Conservation (phyloP, 2,797 vertebrate species). For the Gadopsis bispinosus region DNA sequence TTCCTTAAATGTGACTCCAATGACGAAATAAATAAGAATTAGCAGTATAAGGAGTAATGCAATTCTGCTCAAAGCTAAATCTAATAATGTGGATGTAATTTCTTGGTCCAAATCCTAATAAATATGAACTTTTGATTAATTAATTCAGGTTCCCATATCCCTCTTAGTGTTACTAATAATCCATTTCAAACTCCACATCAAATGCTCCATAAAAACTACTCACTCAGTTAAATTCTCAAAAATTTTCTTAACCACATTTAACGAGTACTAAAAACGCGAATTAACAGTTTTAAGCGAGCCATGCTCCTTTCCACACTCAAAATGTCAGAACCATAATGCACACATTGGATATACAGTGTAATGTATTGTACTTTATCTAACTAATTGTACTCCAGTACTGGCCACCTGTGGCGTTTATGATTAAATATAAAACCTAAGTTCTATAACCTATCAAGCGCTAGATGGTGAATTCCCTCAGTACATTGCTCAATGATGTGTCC, state of each 20-base stretch:
- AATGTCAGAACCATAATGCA: neutral
- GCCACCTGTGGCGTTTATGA: neutral
- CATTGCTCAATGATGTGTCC: neutral
- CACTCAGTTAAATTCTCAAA: neutral
- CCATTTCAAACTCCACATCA: neutral
- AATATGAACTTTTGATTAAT: neutral
- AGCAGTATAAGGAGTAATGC: neutral
- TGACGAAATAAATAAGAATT: too few relatives aligned
- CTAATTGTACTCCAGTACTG: neutral
- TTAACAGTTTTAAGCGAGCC: neutral
- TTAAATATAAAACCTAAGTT: neutral
- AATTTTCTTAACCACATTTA: neutral
- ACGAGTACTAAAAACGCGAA: neutral
- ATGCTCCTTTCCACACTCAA: too few relatives aligned
- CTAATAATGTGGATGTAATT: neutral
- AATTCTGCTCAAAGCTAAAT: neutral
- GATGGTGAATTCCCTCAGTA: neutral
- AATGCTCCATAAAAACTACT: neutral
- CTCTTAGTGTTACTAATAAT: neutral
- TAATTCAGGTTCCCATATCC: neutral
- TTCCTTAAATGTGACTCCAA: constrained; percentile 1
- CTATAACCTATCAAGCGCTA: neutral
- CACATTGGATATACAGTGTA: neutral
- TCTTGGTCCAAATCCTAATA: neutral
- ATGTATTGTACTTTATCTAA: neutral